Conservation (phyloP, 1,140 invertebrate genomes). For the Physella acuta region DNA sequence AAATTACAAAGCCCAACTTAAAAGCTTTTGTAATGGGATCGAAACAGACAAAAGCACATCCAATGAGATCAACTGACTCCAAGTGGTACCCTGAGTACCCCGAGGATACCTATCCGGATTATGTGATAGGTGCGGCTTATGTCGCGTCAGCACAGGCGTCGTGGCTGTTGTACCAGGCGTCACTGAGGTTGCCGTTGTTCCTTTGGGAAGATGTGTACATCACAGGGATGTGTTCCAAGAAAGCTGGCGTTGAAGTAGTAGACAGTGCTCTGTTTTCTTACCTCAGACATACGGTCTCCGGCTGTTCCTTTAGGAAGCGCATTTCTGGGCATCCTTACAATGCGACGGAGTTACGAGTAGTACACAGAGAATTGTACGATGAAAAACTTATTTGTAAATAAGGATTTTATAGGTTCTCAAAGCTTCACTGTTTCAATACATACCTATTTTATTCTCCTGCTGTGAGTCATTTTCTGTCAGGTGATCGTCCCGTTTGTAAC, state of each 20-base stretch:
- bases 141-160: slow-evolving; percentile 47
- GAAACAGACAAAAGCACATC: slow-evolving; percentile 31
- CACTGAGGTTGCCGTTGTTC: slow-evolving; percentile 6
- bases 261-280: slow-evolving; percentile 9
- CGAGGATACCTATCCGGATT: slow-evolving; percentile 50
- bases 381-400: not conserved
- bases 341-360: not conserved
- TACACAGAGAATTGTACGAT: slow-evolving; percentile 14
- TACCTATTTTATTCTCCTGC: too few relatives aligned
- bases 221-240: slow-evolving; percentile 44
- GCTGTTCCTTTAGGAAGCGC: not conserved
- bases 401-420: too few relatives aligned
- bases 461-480: too few relatives aligned
- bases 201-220: slow-evolving; percentile 46
- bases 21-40: slow-evolving; percentile 37
- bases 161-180: slow-evolving; percentile 39
- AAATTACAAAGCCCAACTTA: not conserved
- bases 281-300: not conserved
- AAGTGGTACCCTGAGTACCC: slow-evolving; percentile 59
- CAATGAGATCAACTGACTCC: slow-evolving; percentile 45
- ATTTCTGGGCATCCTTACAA: slow-evolving; percentile 12
- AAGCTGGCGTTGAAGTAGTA: slow-evolving; percentile 13
- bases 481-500: too few relatives aligned
- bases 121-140: slow-evolving; percentile 57
- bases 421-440: too few relatives aligned